Conservation (phyloP, 2,797 vertebrate species). For the Sebastes vulpes region DNA sequence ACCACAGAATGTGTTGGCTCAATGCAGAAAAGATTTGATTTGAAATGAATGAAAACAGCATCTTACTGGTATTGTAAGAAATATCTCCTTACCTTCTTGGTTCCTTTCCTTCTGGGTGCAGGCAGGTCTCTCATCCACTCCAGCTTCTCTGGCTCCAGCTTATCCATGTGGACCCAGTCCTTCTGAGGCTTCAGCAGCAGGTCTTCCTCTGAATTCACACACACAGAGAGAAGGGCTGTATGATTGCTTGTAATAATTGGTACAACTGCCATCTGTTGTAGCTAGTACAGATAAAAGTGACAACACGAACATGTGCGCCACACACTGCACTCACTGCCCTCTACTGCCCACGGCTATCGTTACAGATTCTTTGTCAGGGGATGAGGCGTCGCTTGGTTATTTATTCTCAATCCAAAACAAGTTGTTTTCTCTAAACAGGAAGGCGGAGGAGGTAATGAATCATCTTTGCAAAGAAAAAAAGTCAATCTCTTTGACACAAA, state of each 20-base stretch:
- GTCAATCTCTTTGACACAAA: neutral
- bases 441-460: neutral
- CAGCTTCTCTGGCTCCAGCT: constrained; percentile 95
- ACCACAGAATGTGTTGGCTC: neutral
- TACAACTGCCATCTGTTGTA: neutral
- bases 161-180: constrained; percentile 96
- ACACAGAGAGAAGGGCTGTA: neutral
- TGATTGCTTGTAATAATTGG: neutral
- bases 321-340: neutral
- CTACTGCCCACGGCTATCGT: neutral
- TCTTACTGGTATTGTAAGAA: neutral
- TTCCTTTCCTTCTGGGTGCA: constrained; percentile 85
- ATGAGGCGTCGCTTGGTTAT: neutral
- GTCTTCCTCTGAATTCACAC: constrained; percentile 74
- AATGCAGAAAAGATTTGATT: neutral
- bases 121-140: constrained; percentile 95
- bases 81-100: constrained; percentile 84
- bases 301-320: neutral
- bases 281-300: neutral
- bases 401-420: neutral
- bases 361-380: neutral
- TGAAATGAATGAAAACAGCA: neutral
- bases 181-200: constrained; percentile 90
- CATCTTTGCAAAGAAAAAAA: neutral
- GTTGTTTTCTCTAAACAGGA: neutral